Evolutionary conservation across 2,113 vertebrate species (phyloP), one percentile per base, ranked within the genome.

Genomic region (Nerophis ophidion): DNA sequence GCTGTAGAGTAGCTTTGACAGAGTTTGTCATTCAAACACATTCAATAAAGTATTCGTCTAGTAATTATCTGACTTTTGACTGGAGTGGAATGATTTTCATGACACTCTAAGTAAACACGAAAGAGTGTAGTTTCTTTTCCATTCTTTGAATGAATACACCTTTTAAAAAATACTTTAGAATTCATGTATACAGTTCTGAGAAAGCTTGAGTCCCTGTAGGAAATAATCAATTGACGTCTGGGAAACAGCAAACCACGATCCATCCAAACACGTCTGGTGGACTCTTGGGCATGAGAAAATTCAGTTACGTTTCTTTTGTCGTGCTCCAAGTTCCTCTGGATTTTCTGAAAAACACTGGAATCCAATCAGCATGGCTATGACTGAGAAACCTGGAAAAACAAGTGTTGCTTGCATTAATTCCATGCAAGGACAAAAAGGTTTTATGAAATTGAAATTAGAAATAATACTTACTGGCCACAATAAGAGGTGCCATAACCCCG

Each of bases 311-410:
- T 99, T 99, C 88, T 97, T 98, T 68, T 90, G 92, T 51, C 88
- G 87, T 19, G 89, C 81, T 8, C 77, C 79, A 0, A 81, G 65
- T 47, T 76, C 90, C 66, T 97, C 93, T 48, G 79, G 80, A 6
- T 75, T 66, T 65, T 87, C 90, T 58, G 91, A 87, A 53, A 95
- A 77, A 82, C 93, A 95, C 81, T 88, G 92, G 65, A 91, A 91
- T 16, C 97, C 97, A 66, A 95, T 90, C 68, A 98, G 77, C 97
- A 99, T 98, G 4, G 89, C 94, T 76, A 98, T 26, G 65, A 98
- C 84, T 0, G 97, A 98, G 82, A 93, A 91, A 87, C 95, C 97
- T 99, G 33, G n/a, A 62, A 69, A 75, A 55, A 61, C 59, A 55
- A 35, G 47, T 11, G 33, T 0, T 12, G 4, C 10, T 46, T 19